These are phyloP conservation scores for Drosophila quadrilineata DNA, from an alignment of 1,140 invertebrate genomes.

Conservation along the genomic window DNA sequence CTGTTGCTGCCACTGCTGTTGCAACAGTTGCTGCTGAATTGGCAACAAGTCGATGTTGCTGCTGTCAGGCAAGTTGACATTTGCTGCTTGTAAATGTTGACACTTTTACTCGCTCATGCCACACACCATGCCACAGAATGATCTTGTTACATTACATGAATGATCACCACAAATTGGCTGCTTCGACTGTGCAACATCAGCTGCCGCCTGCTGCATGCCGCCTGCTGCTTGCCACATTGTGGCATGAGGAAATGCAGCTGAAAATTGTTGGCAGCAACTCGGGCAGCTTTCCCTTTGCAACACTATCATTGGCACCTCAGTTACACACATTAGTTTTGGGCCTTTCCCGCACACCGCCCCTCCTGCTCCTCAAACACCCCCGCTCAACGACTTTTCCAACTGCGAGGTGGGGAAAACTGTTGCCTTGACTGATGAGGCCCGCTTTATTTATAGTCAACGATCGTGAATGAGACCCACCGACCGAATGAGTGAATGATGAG, in stretches of 20 bases:
- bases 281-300: conserved; percentile 32
- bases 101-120: conserved; percentile 66
- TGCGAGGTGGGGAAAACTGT: not conserved
- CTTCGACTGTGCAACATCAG: too few relatives aligned
- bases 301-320: conserved; percentile 68
- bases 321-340: conserved; percentile 17
- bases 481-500: conserved; percentile 78
- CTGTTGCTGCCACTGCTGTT: not conserved
- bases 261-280: conserved; percentile 41
- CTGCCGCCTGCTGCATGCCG: too few relatives aligned
- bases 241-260: conserved; percentile 59
- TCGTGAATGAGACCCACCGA: conserved; percentile 72
- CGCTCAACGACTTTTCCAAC: too few relatives aligned
- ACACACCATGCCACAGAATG: conserved; percentile 61
- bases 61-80: conserved; percentile 73
- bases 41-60: conserved; percentile 37
- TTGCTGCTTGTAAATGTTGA: conserved; percentile 78
- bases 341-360: conserved; percentile 6
- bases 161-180: conserved; percentile 77
- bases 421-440: conserved; percentile 63
- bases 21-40: conserved; percentile 58
- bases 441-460: conserved; percentile 69
- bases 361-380: too few relatives aligned
- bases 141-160: conserved; percentile 78
- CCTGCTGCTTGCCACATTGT: not conserved